These are phyloP conservation scores for Pseudorhiza aurosa DNA, from an alignment of 30 jellyfish, hydroid and myxozoan species.

Conservation along the genomic window DNA sequence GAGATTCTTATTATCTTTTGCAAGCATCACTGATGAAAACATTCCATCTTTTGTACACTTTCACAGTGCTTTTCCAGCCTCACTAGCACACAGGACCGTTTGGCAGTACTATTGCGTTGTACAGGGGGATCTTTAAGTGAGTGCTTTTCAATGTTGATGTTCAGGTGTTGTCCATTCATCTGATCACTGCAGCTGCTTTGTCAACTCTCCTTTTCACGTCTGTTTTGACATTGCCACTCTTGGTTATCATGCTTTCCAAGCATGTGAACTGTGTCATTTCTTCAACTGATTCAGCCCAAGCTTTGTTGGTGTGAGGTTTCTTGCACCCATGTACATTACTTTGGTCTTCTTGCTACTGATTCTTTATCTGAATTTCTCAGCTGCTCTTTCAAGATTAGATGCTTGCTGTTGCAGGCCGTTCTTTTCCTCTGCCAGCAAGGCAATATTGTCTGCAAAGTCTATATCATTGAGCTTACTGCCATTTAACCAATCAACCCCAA, in stretches of 20 bases:
- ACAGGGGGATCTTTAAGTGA: neutral
- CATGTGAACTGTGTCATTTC: neutral
- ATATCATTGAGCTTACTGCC: neutral
- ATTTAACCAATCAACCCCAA: neutral
- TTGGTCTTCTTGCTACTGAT: neutral
- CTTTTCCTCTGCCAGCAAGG: neutral
- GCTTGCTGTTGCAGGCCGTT: neutral
- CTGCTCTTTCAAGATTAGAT: neutral
- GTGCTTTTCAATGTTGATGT: neutral
- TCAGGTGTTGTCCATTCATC: neutral
- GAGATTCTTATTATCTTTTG: no score
- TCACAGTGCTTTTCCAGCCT: constrained; percentile 13
- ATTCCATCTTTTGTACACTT: no score
- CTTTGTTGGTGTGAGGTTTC: neutral
- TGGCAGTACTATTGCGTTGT: constrained; percentile 5
- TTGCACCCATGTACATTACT: neutral
- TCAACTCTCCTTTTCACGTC: constrained; percentile 1
- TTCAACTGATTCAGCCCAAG: neutral
- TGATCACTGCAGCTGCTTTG: constrained; percentile 11
- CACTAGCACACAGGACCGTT: constrained; percentile 4
- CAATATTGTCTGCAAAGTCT: constrained; percentile 23
- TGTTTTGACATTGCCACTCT: neutral
- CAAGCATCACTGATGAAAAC: no score
- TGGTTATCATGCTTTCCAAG: neutral
- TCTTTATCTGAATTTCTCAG: neutral